Evolutionary conservation across 2,888 invertebrate species (phyloP).

Genomic region (Mesoligia furuncula): DNA sequence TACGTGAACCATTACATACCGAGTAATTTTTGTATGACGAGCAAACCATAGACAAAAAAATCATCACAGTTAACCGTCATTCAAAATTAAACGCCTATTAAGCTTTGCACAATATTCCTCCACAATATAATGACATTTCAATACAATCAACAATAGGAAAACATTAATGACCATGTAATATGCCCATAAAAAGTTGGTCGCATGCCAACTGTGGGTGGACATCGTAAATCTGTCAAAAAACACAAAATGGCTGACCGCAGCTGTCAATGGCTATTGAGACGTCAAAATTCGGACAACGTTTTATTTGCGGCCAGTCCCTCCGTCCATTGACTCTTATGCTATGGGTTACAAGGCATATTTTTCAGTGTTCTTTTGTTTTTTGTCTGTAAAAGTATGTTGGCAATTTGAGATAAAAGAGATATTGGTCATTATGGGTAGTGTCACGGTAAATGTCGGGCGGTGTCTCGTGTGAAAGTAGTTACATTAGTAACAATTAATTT

Average conservation of each 20-base stretch:
- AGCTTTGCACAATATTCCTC: slow-evolving; percentile 43
- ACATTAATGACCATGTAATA: slow-evolving; percentile 78
- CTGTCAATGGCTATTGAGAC: slow-evolving; percentile 87
- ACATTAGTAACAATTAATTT: slow-evolving; percentile 86
- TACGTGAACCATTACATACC: neutral
- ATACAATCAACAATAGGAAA: slow-evolving; percentile 69
- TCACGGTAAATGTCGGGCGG: slow-evolving; percentile 78
- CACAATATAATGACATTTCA: slow-evolving; percentile 51
- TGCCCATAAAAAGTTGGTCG: slow-evolving; percentile 69
- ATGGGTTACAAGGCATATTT: slow-evolving; percentile 45
- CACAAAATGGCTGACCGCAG: slow-evolving; percentile 85
- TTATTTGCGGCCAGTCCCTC: slow-evolving; percentile 18
- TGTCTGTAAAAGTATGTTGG: slow-evolving; percentile 36
- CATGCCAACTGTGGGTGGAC: slow-evolving; percentile 80
- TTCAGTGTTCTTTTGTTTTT: slow-evolving; percentile 28
- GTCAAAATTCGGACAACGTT: slow-evolving; percentile 72
- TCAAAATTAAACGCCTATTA: slow-evolving; percentile 51
- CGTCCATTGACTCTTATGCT: slow-evolving; percentile 26
- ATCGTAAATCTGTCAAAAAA: slow-evolving; percentile 76
- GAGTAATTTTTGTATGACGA: neutral
- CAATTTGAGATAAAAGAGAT: slow-evolving; percentile 72
- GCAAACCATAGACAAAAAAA: slow-evolving; percentile 40
- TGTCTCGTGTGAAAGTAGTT: slow-evolving; percentile 82
- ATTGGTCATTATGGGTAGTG: slow-evolving; percentile 80
- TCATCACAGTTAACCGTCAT: slow-evolving; percentile 38